Conservation (phyloP, 2,888 invertebrate genomes). For the Epinotia nisella region DNA sequence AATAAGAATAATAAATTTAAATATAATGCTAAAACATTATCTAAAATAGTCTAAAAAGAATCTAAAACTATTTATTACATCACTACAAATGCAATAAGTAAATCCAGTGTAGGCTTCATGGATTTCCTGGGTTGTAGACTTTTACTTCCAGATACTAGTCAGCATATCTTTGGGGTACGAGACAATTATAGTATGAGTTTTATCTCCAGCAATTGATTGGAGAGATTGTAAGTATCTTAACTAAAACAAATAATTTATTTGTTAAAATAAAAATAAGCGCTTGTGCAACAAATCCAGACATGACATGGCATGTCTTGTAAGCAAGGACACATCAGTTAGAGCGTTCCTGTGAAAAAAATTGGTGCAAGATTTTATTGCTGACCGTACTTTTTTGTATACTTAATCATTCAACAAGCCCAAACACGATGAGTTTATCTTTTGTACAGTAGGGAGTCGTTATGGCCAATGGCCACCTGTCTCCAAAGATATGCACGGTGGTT, state of each 20-base stretch:
- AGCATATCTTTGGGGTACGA: constrained; percentile 91
- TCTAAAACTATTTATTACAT: neutral
- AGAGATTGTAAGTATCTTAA: constrained; percentile 93
- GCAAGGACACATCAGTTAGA: neutral
- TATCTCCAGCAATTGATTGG: constrained; percentile 93
- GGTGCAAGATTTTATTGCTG: no score
- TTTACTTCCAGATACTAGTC: constrained; percentile 57
- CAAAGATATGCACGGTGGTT: no score
- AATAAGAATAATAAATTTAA: neutral
- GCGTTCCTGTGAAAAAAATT: no score
- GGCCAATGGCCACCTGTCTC: no score
- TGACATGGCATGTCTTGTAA: no score
- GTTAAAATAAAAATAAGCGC: neutral
- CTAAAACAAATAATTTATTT: constrained; percentile 67
- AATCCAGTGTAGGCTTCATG: neutral
- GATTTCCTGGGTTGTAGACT: neutral
- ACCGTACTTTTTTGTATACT: no score
- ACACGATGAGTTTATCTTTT: no score
- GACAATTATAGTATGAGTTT: constrained; percentile 95
- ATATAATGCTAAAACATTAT: neutral
- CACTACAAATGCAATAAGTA: neutral
- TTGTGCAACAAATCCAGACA: no score
- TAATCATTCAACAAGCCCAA: no score
- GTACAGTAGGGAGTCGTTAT: no score
- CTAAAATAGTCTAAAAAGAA: neutral